These are phyloP conservation scores for Remorina albescens DNA, from an alignment of 2,797 vertebrate genomes.

Conservation along the genomic window DNA sequence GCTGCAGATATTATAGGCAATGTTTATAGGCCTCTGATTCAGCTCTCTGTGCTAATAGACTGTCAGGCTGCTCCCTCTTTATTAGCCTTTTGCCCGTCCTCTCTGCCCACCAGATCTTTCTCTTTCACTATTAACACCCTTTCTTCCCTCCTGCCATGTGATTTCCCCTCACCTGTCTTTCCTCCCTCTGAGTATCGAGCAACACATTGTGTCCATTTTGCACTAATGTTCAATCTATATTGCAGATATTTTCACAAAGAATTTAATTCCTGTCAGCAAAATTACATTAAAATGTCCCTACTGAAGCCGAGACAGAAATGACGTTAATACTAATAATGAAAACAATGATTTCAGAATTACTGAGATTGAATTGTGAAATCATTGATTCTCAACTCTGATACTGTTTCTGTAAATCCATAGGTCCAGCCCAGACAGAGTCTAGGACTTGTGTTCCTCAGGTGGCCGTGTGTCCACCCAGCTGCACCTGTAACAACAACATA, in stretches of 20 bases:
- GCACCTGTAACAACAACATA: slow-evolving; percentile 97
- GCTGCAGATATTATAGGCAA: slow-evolving; percentile 52
- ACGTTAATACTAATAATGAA: neutral
- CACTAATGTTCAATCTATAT: neutral
- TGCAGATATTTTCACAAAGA: neutral
- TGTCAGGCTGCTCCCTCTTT: slow-evolving; percentile 62
- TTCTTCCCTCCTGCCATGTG: neutral
- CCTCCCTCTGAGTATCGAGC: neutral
- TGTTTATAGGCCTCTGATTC: slow-evolving; percentile 74
- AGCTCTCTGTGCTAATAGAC: slow-evolving; percentile 69
- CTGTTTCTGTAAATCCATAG: slow-evolving; percentile 69
- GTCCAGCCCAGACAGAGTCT: slow-evolving; percentile 86
- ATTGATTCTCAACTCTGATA: neutral
- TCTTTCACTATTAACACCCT: neutral
- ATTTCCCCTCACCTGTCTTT: slow-evolving; percentile 2
- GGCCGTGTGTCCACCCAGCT: slow-evolving; percentile 91
- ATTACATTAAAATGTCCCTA: neutral
- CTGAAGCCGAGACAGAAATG: neutral
- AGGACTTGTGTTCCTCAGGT: slow-evolving; percentile 91
- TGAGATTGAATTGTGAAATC: too few relatives aligned
- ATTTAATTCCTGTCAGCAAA: neutral
- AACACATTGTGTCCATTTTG: neutral
- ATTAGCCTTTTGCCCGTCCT: slow-evolving; percentile 54
- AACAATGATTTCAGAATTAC: neutral
- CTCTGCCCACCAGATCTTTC: slow-evolving; percentile 12